Evolutionary conservation across 1,140 invertebrate species (phyloP).

Genomic region (Heliconius melpomene): DNA sequence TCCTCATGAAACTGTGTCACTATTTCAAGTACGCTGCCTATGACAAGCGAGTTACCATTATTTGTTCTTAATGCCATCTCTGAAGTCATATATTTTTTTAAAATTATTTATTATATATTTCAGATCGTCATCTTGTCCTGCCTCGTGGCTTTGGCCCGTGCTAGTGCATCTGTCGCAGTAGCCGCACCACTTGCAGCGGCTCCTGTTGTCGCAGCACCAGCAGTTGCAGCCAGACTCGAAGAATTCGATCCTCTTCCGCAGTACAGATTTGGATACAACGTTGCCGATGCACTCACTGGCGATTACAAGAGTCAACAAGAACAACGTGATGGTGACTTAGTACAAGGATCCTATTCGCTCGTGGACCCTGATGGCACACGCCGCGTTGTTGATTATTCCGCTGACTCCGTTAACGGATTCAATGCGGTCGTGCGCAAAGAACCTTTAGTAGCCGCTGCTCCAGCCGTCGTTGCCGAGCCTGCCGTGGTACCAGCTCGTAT

Average conservation of each 20-base stretch:
- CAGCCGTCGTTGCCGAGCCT: slow-evolving; percentile 58
- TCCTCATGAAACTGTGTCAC: slow-evolving; percentile 70
- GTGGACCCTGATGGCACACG: slow-evolving; percentile 83
- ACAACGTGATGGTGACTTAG: slow-evolving; percentile 83
- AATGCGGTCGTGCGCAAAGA: slow-evolving; percentile 82
- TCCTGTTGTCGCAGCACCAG: slow-evolving; percentile 56
- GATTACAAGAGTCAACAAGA: slow-evolving; percentile 84
- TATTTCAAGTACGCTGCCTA: slow-evolving; percentile 69
- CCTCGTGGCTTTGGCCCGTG: slow-evolving; percentile 60
- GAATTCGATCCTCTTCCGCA: slow-evolving; percentile 83
- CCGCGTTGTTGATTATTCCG: slow-evolving; percentile 82
- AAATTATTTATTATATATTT: slow-evolving; percentile 16
- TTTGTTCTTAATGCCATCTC: no score
- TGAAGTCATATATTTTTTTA: neutral
- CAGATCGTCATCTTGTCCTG: slow-evolving; percentile 69
- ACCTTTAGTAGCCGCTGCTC: slow-evolving; percentile 64
- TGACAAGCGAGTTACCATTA: slow-evolving; percentile 14
- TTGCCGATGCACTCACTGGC: slow-evolving; percentile 83
- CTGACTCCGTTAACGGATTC: slow-evolving; percentile 83
- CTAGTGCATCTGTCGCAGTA: slow-evolving; percentile 59
- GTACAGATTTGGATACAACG: slow-evolving; percentile 83
- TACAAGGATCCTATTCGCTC: slow-evolving; percentile 83
- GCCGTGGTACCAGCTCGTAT: slow-evolving; percentile 35
- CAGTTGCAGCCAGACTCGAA: slow-evolving; percentile 72
- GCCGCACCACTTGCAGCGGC: slow-evolving; percentile 49